These are phyloP conservation scores for Plagodis pulveraria DNA, from an alignment of 2,888 invertebrate genomes.

Conservation along the genomic window DNA sequence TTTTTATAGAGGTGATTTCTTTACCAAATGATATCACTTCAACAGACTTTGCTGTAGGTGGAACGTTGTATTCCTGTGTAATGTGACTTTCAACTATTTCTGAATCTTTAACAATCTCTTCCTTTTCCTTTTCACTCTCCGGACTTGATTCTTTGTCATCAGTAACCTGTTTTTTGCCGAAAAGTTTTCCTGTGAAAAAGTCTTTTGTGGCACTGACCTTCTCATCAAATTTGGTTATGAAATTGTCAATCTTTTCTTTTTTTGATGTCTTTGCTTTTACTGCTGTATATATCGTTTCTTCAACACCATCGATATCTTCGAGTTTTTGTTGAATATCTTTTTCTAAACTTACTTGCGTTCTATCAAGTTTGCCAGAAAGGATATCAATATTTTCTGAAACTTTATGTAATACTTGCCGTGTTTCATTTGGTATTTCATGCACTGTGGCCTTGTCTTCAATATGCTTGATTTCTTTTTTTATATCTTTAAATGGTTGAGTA, in stretches of 20 bases:
- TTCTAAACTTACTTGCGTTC: constrained; percentile 72
- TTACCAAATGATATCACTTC: background rate
- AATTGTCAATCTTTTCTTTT: constrained; percentile 45
- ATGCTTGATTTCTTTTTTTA: background rate
- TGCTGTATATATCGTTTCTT: constrained; percentile 46
- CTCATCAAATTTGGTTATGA: constrained; percentile 55
- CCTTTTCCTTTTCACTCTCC: constrained; percentile 9
- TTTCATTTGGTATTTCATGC: background rate
- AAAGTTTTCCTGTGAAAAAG: constrained; percentile 48
- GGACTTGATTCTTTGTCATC: constrained; percentile 11
- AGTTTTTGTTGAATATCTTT: constrained; percentile 46
- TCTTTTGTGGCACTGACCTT: constrained; percentile 55
- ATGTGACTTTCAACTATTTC: background rate
- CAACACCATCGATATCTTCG: constrained; percentile 50
- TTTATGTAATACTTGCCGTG: constrained; percentile 5
- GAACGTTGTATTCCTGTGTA: background rate
- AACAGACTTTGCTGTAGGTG: background rate
- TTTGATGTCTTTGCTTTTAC: constrained; percentile 38
- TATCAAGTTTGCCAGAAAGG: constrained; percentile 71
- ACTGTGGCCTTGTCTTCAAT: background rate
- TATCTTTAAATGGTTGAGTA: background rate
- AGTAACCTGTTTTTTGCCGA: constrained; percentile 30
- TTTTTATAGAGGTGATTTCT: background rate
- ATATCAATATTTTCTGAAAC: constrained; percentile 30
- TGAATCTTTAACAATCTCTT: background rate